Evolutionary conservation across 1,140 invertebrate genomes (phyloP), one percentile per base, ranked within the genome.

Genomic region (Heterodera schachtii): DNA sequence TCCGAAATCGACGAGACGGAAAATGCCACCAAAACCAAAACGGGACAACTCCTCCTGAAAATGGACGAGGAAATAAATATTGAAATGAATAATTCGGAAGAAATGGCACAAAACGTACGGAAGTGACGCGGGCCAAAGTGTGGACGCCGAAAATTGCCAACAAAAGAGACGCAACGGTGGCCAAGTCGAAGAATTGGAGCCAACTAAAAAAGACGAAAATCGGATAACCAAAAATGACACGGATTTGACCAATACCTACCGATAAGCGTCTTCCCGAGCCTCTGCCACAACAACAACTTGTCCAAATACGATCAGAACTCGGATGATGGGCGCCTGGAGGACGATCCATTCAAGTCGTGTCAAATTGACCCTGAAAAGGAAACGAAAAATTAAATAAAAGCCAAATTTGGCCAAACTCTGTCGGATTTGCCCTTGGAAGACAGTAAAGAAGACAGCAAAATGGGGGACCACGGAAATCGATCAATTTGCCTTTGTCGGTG

Each of bases 141-240:
- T 84, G 84, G 57, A 86, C 73, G 31, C 84, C 84, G 49, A 84
- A 84, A 79, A 84, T 78, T 13, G 84, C 84, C 41, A 86, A 41
- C 66, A 84, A 57, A 49, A 84, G 64, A 4, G 84, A 84, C 60
- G 84, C 77, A 16, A 83, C 69, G n/a, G 84, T 82, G n/a, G 80
- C 84, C 9, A 86, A 31, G n/a, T 84, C 84, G 46, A 85, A 86
- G 31, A 84, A 66, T 83, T 84, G 84, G 9, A 84, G 71, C 82
- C 82, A 83, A 16, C 82, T 83, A 9, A 41, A 9, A 41, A 82
- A 83, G 21, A 13, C 9, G 77, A n/a, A 44, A 4, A 82, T 31
- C 31, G 31, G 31, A 31, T 31, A 31, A 31, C 31, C 31, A 31
- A 31, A 31, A 31, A 31, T 31, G 31, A 1, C 31, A 31, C 31